phyloP scores from a whole-genome alignment of 1,140 invertebrate genomes.

The Euwallacea fornicatus region DNA sequence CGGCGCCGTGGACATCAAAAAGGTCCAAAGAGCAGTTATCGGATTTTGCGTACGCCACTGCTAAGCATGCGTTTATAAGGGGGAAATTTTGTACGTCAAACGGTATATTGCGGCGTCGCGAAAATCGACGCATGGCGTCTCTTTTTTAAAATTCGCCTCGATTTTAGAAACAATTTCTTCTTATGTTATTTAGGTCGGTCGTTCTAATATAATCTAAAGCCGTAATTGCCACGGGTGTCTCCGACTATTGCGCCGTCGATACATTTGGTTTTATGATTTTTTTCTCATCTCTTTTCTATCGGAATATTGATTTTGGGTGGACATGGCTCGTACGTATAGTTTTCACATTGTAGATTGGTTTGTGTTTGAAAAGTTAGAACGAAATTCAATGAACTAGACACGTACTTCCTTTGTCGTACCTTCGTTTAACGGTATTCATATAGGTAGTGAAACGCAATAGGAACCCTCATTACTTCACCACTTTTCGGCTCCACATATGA shows the following conservation, averaged over 20 bases:
- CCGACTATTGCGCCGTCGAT: conserved; percentile 12
- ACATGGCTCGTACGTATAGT: conserved; percentile 37
- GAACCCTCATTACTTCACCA: conserved; percentile 1
- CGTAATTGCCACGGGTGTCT: conserved; percentile 3
- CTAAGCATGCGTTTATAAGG: conserved; percentile 40
- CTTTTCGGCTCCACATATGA: conserved; percentile 12
- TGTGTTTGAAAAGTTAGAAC: too few relatives aligned
- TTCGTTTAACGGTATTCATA: too few relatives aligned
- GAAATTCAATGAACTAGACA: too few relatives aligned
- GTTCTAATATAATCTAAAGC: conserved; percentile 15
- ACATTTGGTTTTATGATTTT: neutral
- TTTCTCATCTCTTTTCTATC: conserved; percentile 13
- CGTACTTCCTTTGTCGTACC: too few relatives aligned
- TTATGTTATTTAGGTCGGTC: neutral
- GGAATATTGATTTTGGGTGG: conserved; percentile 50
- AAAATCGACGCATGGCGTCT: conserved; percentile 43
- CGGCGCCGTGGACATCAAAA: too few relatives aligned
- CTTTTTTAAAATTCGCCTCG: conserved; percentile 28
- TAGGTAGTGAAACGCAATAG: neutral
- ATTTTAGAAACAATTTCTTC: conserved; percentile 24
- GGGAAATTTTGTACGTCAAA: conserved; percentile 40
- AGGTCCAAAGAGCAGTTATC: neutral
- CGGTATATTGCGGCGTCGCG: conserved; percentile 42
- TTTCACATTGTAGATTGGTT: neutral
- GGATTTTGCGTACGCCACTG: conserved; percentile 11